phyloP scores from a whole-genome alignment of 2,113 vertebrate species.

The Sapayoa aenigma region DNA sequence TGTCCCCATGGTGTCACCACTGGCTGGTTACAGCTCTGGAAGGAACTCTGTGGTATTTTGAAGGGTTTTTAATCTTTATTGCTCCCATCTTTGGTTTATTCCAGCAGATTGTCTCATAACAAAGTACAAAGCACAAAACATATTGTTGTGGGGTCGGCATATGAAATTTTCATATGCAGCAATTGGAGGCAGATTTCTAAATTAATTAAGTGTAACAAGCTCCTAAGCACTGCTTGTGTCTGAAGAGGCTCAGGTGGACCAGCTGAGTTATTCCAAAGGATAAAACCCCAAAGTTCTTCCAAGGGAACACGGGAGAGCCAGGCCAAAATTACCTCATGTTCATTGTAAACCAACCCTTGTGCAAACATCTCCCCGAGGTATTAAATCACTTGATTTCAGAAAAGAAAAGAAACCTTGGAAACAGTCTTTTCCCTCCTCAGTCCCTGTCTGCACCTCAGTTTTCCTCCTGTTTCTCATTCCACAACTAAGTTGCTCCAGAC shows the following conservation, averaged over 20 bases:
- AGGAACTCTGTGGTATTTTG: neutral
- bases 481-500: neutral
- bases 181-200: constrained; percentile 8
- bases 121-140: neutral
- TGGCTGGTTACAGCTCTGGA: neutral
- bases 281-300: neutral
- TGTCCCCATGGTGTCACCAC: neutral
- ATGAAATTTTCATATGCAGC: neutral
- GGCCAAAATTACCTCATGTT: neutral
- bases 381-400: neutral
- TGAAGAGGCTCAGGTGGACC: neutral
- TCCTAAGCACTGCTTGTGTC: neutral
- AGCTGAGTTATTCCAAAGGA: neutral
- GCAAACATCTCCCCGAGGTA: neutral
- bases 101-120: neutral
- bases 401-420: neutral
- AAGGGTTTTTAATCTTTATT: neutral
- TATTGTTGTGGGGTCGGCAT: neutral
- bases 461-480: neutral
- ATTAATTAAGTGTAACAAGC: constrained; percentile 13
- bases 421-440: neutral
- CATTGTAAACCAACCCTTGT: neutral
- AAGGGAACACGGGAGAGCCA: neutral
- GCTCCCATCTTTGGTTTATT: neutral
- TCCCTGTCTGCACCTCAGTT: neutral